phyloP scores from a whole-genome alignment of 2,797 vertebrate genomes.

The Helicolenus hilgendorfi region DNA sequence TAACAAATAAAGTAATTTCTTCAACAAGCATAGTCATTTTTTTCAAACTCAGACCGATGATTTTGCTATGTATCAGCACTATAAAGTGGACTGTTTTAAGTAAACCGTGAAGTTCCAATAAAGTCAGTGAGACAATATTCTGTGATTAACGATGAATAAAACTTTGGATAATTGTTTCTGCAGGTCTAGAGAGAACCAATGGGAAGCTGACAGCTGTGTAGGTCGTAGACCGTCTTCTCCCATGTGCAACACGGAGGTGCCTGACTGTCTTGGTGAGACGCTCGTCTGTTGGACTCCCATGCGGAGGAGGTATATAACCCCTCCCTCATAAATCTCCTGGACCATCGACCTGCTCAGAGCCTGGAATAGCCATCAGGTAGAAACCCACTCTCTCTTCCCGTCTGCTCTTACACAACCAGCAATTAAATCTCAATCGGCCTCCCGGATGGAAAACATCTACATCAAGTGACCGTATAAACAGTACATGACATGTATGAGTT shows the following conservation, averaged over 20 bases:
- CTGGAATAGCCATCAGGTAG: constrained; percentile 82
- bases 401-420: constrained; percentile 47
- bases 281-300: constrained; percentile 42
- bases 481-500: background rate
- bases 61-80: background rate
- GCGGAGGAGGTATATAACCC: constrained; percentile 30
- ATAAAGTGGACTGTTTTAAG: background rate
- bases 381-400: constrained; percentile 35
- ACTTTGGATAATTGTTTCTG: background rate
- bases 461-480: background rate
- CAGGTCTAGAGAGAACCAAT: background rate
- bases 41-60: background rate
- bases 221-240: constrained; percentile 15
- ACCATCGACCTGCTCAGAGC: constrained; percentile 59
- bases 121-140: background rate
- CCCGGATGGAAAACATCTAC: constrained; percentile 42
- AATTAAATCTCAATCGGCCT: constrained; percentile 34
- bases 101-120: constrained; percentile 19
- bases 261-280: constrained; percentile 40
- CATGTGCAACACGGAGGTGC: constrained; percentile 40
- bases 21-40: background rate
- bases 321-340: constrained; percentile 78
- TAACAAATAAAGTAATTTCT: too few species aligned
- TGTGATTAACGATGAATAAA: constrained; percentile 22
- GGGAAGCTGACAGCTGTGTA: constrained; percentile 26